Base-by-base conservation (phyloP, 2,888 invertebrate genomes). In the Tetragonisca angustula region DNA sequence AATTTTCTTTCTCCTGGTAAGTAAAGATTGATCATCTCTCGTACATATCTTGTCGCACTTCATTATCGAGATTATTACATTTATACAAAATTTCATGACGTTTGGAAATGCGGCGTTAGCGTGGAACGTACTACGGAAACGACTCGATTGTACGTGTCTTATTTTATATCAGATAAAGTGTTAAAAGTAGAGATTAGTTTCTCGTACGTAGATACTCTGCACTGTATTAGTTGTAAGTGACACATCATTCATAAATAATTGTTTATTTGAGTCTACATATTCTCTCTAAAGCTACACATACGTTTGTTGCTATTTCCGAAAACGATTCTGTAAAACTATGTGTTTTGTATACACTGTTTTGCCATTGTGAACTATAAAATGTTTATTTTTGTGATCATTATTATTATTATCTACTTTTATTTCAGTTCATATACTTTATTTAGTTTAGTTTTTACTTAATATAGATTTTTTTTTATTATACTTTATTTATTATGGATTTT, bases 101-200 rank as follows among this genome's bases (percentile, higher is more conserved):
- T 80, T 85, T 95, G 81, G 81, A 91, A 91, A 95, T 95, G 96
- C 96, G 97, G 98, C 98, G 89, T 95, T 98, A 95, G 98, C 98
- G 94, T 98, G 98, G 98, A 97, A 97, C 96, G 97, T 98, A 90
- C 97, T 98, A 95, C 96, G 98, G 95, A 98, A 98, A 95, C 96
- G 98, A 93, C 97, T 98, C 95, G 98, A 98, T 95, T 97, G 98
- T 98, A 97, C 96, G 97, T 97, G 88, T 86, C 85, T 65, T 76
- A 79, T 81, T 83, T 85, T 83, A 86, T 79, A 83, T 81, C 83
- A 76, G 67, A 79, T 85, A 89, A 84, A 85, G 56, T 89, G 81
- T 90, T 90, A 78, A 79, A 79, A 86, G 90, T 90, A 90, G 89
- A 89, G 81, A 90, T 90, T 90, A 89, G 90, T 87, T 88, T 85